Percentiles rank a stretch among this genome's conserved stretches.
Evolutionary conservation across 2,113 vertebrate species (phyloP).

Genomic region (Struthio camelus): DNA sequence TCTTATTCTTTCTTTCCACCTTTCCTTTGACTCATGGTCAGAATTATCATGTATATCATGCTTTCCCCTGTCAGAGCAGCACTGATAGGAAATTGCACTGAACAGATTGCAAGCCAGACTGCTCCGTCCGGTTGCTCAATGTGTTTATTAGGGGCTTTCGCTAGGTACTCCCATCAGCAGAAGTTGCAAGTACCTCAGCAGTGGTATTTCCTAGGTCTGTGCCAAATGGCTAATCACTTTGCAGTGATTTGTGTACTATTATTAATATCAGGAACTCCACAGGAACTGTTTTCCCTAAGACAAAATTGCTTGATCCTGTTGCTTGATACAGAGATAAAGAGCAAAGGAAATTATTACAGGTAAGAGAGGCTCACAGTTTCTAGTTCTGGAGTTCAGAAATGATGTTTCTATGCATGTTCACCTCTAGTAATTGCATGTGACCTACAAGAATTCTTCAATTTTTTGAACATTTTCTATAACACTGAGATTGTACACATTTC

Average conservation of each 20-base stretch:
- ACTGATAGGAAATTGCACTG: background rate
- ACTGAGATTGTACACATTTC: background rate
- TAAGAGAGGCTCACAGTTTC: background rate
- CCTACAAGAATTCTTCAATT: background rate
- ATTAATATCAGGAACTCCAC: background rate
- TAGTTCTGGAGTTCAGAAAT: background rate
- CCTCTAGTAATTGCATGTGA: background rate
- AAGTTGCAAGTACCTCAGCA: background rate
- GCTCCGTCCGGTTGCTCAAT: accelerated
- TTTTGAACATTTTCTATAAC: background rate
- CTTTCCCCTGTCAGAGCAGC: background rate
- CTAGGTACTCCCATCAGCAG: background rate
- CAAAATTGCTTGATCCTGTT: background rate
- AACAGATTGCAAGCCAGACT: background rate
- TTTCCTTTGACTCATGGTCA: background rate
- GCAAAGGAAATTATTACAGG: background rate
- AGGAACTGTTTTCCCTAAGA: background rate
- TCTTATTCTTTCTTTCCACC: background rate
- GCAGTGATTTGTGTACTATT: background rate
- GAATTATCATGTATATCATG: background rate
- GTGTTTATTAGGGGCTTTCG: background rate
- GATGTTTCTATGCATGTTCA: background rate
- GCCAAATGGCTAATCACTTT: background rate
- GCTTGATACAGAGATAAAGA: background rate
- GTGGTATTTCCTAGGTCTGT: background rate